Percentiles rank a stretch among this genome's conserved stretches.
phyloP scores from a whole-genome alignment of 92 coral and sea anemone species.

The Paragorgia papillata region DNA sequence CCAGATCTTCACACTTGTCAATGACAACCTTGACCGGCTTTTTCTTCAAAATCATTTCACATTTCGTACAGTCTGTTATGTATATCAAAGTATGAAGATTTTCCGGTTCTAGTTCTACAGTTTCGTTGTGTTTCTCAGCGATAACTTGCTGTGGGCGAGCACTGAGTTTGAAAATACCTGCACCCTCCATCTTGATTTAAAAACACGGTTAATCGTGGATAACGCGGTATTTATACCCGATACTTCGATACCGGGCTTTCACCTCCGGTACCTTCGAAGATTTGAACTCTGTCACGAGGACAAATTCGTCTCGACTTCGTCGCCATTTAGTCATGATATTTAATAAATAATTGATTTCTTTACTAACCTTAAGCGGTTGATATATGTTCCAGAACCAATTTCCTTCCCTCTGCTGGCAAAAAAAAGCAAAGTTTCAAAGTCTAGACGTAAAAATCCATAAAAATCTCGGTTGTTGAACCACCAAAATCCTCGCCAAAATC shows the following conservation, averaged over 20 bases:
- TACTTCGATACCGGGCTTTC: too few species aligned
- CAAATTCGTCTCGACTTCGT: too few species aligned
- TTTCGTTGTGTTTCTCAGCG: conserved; percentile 11
- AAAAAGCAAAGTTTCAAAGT: too few species aligned
- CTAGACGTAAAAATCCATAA: too few species aligned
- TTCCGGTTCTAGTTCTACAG: conserved; percentile 37
- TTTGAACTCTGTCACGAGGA: too few species aligned
- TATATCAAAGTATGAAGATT: conserved; percentile 65
- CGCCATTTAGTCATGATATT: too few species aligned
- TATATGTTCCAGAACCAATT: background rate
- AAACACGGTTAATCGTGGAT: too few species aligned
- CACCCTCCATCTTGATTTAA: conserved; percentile 10
- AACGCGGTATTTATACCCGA: too few species aligned
- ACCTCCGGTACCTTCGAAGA: too few species aligned
- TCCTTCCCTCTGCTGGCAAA: background rate
- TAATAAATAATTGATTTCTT: background rate
- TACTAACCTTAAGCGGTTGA: background rate
- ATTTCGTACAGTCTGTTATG: conserved; percentile 73
- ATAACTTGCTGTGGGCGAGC: conserved; percentile 14
- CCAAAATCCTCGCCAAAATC: too few species aligned
- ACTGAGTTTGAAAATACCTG: conserved; percentile 25
- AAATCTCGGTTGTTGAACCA: too few species aligned
- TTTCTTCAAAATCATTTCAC: conserved; percentile 50
- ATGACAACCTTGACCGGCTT: conserved; percentile 84
- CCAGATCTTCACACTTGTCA: conserved; percentile 79